phyloP scores from a whole-genome alignment of 53 echinoderm and acorn worm species.

The Temnopleurus reevesii region DNA sequence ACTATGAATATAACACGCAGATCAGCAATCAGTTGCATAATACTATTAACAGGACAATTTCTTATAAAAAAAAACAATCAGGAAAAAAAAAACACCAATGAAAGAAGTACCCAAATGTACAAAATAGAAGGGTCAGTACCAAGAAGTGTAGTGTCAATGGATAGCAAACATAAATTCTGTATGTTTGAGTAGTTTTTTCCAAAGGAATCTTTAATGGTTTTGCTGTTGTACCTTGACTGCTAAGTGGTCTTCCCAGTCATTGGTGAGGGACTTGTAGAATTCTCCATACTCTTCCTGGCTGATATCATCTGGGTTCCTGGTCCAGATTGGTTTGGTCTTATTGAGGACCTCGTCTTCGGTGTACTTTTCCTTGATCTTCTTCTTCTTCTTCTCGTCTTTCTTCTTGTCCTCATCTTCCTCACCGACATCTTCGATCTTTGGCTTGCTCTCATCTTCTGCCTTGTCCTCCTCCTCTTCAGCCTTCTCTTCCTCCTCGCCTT shows the following conservation, averaged over 20 bases:
- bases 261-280: conserved; percentile 97
- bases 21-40: too few species aligned
- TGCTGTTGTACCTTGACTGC: conserved; percentile 91
- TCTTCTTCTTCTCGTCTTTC: conserved; percentile 74
- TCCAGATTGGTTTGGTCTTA: conserved; percentile 99
- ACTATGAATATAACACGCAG: too few species aligned
- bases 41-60: too few species aligned
- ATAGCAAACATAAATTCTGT: too few species aligned
- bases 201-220: too few species aligned
- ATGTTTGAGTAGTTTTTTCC: too few species aligned
- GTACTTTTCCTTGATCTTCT: conserved; percentile 96
- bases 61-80: too few species aligned
- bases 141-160: too few species aligned
- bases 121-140: too few species aligned
- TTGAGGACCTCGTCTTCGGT: conserved; percentile 89
- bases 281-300: conserved; percentile 96
- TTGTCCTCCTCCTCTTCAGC: conserved; percentile 58
- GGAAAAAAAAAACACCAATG: too few species aligned
- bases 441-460: conserved; percentile 70
- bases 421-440: conserved; percentile 60
- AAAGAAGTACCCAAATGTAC: too few species aligned
- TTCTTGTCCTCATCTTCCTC: conserved; percentile 68
- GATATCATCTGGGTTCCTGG: conserved; percentile 98
- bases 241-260: conserved; percentile 97
- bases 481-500: conserved; percentile 72